Percentiles rank a stretch among this genome's conserved stretches.
Conservation (phyloP, 2,113 vertebrate species). For the Centropus unirufus region DNA sequence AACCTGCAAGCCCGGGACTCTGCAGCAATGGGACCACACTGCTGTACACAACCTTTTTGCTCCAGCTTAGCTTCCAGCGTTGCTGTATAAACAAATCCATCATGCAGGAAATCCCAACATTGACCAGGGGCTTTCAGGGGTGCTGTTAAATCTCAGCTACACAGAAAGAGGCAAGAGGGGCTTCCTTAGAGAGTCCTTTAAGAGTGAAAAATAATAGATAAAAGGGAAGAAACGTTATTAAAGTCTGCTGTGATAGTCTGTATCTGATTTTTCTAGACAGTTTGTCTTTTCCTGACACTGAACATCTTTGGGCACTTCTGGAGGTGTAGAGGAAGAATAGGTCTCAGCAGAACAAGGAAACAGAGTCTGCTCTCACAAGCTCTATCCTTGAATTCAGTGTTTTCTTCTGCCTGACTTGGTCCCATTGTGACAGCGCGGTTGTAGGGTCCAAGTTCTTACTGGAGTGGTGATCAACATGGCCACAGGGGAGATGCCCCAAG, state of each 20-base stretch:
- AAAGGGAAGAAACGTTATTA: not conserved
- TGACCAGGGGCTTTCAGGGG: not conserved
- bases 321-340: not conserved
- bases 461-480: rapidly evolving
- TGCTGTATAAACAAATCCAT: not conserved
- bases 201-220: not conserved
- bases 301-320: not conserved
- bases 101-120: not conserved
- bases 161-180: not conserved
- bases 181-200: not conserved
- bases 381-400: not conserved
- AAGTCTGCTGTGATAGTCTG: not conserved
- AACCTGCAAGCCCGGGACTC: not conserved
- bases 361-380: not conserved
- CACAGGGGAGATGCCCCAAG: not conserved
- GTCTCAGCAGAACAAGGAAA: not conserved
- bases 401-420: not conserved
- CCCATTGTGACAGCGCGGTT: rapidly evolving
- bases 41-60: not conserved
- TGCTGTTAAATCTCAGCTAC: not conserved
- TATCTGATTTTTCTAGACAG: not conserved
- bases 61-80: rapidly evolving
- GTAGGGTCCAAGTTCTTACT: no score
- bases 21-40: rapidly evolving
- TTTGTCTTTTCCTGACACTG: not conserved